A percentile compares a stretch with the other conserved stretches of the same genome.
Conservation (phyloP, 2,797 vertebrate species). For the Tapera naevia region DNA sequence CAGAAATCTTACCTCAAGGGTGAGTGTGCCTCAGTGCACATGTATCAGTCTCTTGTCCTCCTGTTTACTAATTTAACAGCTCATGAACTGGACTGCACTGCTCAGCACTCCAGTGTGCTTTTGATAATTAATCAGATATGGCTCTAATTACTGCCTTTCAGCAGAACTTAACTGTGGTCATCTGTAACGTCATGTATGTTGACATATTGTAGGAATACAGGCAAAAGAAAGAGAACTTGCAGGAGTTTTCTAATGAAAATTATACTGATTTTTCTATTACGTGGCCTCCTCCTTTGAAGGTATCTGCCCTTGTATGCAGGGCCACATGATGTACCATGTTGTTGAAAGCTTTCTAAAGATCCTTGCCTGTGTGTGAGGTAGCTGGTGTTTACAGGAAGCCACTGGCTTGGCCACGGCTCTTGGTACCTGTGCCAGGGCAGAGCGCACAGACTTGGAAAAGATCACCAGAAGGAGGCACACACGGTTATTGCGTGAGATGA, state of each 20-base stretch:
- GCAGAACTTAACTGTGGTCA: slow-evolving; percentile 64
- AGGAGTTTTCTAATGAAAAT: not conserved
- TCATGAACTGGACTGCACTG: slow-evolving; percentile 63
- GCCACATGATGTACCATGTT: not conserved
- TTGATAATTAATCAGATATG: slow-evolving; percentile 72
- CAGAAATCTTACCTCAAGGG: not conserved
- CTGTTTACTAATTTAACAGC: slow-evolving; percentile 65
- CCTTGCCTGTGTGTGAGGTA: not conserved
- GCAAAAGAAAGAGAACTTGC: not conserved
- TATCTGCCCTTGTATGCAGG: not conserved
- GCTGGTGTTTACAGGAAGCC: not conserved
- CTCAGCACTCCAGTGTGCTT: slow-evolving; percentile 60
- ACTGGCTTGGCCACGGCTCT: not conserved
- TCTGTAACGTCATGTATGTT: slow-evolving; percentile 32
- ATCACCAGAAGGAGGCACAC: not conserved
- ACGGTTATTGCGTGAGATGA: not conserved
- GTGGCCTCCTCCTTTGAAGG: not conserved
- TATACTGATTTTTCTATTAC: not conserved
- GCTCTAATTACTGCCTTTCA: slow-evolving; percentile 65
- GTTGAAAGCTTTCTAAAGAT: not conserved
- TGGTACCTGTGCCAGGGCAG: not conserved
- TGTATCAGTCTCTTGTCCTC: slow-evolving; percentile 10
- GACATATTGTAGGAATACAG: slow-evolving; percentile 6
- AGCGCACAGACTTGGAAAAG: not conserved
- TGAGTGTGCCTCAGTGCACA: not conserved